phyloP scores from a whole-genome alignment of 2,797 vertebrate species.

The Agapornis canus region DNA sequence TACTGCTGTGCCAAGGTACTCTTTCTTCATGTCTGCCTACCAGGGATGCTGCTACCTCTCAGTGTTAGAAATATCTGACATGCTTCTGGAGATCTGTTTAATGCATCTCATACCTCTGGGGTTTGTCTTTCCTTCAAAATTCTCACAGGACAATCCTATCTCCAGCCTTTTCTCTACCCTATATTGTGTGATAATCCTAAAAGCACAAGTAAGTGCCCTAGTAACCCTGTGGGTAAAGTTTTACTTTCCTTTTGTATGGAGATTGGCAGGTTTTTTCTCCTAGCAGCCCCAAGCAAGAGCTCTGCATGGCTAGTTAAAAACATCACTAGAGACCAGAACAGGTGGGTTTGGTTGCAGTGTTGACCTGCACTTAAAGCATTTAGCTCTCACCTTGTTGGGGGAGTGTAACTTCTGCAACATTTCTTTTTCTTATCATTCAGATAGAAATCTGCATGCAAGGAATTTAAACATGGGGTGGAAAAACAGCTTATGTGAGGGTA shows the following conservation, averaged over 20 bases:
- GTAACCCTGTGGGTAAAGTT: neutral
- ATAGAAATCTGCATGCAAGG: neutral
- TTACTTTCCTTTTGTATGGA: neutral
- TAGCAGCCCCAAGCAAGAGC: neutral
- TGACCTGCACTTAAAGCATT: neutral
- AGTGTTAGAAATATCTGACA: neutral
- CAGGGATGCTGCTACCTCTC: neutral
- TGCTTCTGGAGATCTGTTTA: neutral
- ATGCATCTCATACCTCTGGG: neutral
- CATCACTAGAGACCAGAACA: rapidly evolving
- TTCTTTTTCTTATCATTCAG: neutral
- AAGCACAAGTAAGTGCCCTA: neutral
- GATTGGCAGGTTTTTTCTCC: neutral
- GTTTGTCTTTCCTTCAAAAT: neutral
- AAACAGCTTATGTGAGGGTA: neutral
- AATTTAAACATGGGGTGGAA: neutral
- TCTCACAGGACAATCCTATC: neutral
- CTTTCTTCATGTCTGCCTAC: neutral
- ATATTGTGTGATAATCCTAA: neutral
- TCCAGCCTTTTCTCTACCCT: neutral
- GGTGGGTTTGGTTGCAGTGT: rapidly evolving
- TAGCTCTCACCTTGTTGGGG: neutral
- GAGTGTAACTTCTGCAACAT: neutral
- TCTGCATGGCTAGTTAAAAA: neutral
- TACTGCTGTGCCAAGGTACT: neutral